Evolutionary conservation across 2,113 vertebrate species (phyloP).

Genomic region (Triplophysa rosa): DNA sequence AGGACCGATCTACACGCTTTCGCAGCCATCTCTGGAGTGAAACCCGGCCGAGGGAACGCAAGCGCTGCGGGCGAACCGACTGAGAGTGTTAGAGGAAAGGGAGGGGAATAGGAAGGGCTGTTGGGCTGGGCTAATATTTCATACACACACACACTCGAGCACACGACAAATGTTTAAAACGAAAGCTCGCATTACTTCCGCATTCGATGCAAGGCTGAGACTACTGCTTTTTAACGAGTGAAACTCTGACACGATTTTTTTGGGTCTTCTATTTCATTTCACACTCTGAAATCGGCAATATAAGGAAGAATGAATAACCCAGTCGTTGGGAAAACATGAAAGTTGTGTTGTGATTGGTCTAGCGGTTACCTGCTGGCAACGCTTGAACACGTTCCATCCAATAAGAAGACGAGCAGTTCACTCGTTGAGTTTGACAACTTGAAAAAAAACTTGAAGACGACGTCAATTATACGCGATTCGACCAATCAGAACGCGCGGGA

Average conservation of each 20-base stretch:
- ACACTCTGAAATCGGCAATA: background rate
- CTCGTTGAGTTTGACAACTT: slow-evolving; percentile 39
- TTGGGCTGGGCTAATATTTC: slow-evolving; percentile 70
- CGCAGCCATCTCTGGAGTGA: slow-evolving; percentile 80
- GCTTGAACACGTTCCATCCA: slow-evolving; percentile 41
- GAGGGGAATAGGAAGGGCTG: slow-evolving; percentile 71
- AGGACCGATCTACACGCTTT: slow-evolving; percentile 80
- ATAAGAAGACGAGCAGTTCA: slow-evolving; percentile 24
- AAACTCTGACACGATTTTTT: background rate
- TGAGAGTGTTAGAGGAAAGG: slow-evolving; percentile 63
- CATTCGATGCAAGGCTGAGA: background rate
- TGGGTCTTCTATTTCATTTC: background rate
- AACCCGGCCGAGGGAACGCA: slow-evolving; percentile 70
- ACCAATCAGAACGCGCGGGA: slow-evolving; percentile 54
- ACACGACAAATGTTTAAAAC: slow-evolving; percentile 38
- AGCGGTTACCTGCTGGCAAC: slow-evolving; percentile 36
- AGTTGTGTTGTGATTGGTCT: slow-evolving; percentile 49
- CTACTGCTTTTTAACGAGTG: background rate
- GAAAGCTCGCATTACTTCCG: slow-evolving; percentile 60
- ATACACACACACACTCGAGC: slow-evolving; percentile 57
- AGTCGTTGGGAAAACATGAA: slow-evolving; percentile 31
- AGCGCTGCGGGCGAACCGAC: slow-evolving; percentile 78
- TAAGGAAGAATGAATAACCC: background rate
- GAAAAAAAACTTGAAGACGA: background rate
- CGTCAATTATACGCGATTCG: slow-evolving; percentile 13